A percentile compares a stretch with the other conserved stretches of the same genome.
Conservation (phyloP, 2,797 vertebrate genomes). For the Astyanax mexicanus region DNA sequence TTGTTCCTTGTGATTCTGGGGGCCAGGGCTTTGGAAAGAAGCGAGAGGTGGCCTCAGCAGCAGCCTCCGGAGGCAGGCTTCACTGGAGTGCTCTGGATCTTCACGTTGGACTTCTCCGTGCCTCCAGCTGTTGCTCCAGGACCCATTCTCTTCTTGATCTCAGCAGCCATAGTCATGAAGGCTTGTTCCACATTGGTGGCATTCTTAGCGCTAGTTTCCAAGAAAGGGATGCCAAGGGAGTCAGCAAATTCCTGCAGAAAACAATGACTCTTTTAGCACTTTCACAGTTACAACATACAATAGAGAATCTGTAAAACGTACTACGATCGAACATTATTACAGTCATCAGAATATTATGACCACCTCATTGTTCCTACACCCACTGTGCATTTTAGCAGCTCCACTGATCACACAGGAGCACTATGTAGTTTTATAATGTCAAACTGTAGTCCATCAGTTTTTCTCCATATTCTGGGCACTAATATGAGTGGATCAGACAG, state of each 20-base stretch:
- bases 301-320: neutral
- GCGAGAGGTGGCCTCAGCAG: constrained; percentile 88
- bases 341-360: too few relatives aligned
- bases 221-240: constrained; percentile 96
- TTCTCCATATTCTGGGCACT: too few relatives aligned
- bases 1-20: constrained; percentile 50
- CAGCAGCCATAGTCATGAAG: constrained; percentile 99
- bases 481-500: too few relatives aligned
- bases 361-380: too few relatives aligned
- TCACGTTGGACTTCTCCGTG: constrained; percentile 93
- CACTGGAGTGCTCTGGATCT: constrained; percentile 96
- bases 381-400: too few relatives aligned
- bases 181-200: constrained; percentile 99
- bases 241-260: constrained; percentile 93
- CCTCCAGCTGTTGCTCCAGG: constrained; percentile 94
- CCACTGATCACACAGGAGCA: too few relatives aligned
- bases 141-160: constrained; percentile 99
- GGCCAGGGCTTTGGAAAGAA: constrained; percentile 43
- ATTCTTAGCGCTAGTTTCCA: constrained; percentile 99
- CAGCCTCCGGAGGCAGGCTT: constrained; percentile 96
- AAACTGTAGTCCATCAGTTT: too few relatives aligned
- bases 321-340: neutral
- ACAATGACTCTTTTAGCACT: constrained; percentile 9
- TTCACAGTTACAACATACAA: neutral
- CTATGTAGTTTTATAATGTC: too few relatives aligned